Evolutionary conservation across 2,888 invertebrate species (phyloP).

Genomic region (Xestia sexstrigata): DNA sequence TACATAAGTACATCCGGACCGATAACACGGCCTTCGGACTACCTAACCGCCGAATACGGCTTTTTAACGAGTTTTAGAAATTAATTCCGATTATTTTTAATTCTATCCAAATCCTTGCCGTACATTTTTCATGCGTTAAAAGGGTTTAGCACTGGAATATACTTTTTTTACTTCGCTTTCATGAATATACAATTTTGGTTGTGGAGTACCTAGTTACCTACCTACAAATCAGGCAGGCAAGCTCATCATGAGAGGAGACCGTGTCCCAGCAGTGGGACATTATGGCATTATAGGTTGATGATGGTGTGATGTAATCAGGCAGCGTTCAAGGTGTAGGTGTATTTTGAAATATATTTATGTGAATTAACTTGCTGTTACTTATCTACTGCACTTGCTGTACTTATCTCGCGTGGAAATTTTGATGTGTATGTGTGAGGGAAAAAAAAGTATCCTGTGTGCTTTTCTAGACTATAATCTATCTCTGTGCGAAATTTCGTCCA

Average conservation of each 20-base stretch:
- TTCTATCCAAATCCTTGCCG: conserved; percentile 13
- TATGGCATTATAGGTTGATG: too few relatives aligned
- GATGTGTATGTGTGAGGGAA: not conserved
- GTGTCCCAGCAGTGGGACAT: too few relatives aligned
- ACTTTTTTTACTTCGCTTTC: conserved; percentile 23
- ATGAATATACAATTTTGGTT: conserved; percentile 14
- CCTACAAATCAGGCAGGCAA: not conserved
- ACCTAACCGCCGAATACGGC: conserved; percentile 29
- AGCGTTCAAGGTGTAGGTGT: not conserved
- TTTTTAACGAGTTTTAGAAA: conserved; percentile 36
- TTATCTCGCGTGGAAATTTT: not conserved
- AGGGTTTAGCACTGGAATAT: conserved; percentile 17
- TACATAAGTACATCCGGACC: conserved; percentile 60
- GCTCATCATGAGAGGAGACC: too few relatives aligned
- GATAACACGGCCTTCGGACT: conserved; percentile 63
- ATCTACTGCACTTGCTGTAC: too few relatives aligned
- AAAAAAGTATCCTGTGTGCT: not conserved
- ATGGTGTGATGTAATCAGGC: too few relatives aligned
- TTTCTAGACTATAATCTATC: not conserved
- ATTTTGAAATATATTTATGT: not conserved
- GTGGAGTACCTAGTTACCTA: too few relatives aligned
- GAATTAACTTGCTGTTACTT: not conserved
- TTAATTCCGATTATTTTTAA: conserved; percentile 30
- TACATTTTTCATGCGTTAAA: conserved; percentile 41
- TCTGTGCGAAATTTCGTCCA: not conserved